These are phyloP conservation scores for Periophthalmodon schlosseri DNA, from an alignment of 2,113 vertebrate species.

Conservation along the genomic window DNA sequence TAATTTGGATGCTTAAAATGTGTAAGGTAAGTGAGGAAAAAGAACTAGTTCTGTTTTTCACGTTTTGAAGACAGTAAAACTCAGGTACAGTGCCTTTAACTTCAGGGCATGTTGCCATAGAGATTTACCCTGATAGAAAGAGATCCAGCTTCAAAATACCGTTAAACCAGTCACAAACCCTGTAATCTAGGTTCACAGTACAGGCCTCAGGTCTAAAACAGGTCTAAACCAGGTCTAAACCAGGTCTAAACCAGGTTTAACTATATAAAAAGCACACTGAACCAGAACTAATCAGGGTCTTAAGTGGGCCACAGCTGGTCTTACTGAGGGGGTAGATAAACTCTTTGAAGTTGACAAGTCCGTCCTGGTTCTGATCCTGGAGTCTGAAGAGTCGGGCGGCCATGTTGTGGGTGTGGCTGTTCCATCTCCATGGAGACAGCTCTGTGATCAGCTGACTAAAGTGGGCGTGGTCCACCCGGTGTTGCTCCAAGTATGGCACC, in stretches of 20 bases:
- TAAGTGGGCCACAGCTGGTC: conserved; percentile 15
- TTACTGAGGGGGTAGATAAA: conserved; percentile 94
- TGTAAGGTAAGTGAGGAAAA: no score
- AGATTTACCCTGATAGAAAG: no score
- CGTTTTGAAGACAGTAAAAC: no score
- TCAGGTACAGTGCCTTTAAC: no score
- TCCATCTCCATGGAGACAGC: conserved; percentile 88
- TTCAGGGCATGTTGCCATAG: no score
- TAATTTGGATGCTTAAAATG: no score
- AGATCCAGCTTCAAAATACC: no score
- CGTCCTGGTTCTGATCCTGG: conserved; percentile 89
- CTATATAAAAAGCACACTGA: neutral
- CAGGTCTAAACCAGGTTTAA: neutral
- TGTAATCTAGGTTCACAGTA: no score
- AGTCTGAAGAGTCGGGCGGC: conserved; percentile 89
- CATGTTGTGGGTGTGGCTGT: conserved; percentile 81
- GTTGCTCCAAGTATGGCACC: conserved; percentile 96
- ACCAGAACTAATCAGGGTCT: conserved; percentile 33
- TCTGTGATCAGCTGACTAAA: conserved; percentile 86
- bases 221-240: neutral
- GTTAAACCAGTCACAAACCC: no score
- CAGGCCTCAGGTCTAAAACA: neutral
- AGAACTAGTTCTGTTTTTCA: no score
- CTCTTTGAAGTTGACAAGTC: conserved; percentile 97
- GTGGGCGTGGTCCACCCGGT: conserved; percentile 87